Evolutionary conservation across 23 tunicate genomes (phyloP).

Genomic region (Styela plicata): DNA sequence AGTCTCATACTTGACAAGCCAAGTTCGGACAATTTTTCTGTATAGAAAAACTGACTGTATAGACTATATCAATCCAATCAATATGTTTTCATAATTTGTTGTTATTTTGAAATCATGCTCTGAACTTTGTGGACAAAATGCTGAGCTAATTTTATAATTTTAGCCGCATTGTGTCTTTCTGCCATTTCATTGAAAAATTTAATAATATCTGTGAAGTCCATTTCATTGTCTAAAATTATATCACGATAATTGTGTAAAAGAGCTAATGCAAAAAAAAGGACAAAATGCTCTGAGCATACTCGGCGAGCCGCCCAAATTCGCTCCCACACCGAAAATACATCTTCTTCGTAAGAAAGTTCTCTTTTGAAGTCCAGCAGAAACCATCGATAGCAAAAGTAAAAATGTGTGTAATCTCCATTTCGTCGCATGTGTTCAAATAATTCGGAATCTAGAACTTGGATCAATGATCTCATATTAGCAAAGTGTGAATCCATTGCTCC

Average conservation of each 20-base stretch:
- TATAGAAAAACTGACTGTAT: too few relatives aligned
- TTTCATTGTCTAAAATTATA: slow-evolving; percentile 84
- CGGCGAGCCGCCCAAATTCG: slow-evolving; percentile 78
- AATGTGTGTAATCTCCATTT: slow-evolving; percentile 79
- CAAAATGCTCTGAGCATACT: slow-evolving; percentile 74
- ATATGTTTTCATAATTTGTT: too few relatives aligned
- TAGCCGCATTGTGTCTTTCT: slow-evolving; percentile 68
- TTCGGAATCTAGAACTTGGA: slow-evolving; percentile 75
- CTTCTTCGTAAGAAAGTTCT: slow-evolving; percentile 88
- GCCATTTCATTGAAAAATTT: slow-evolving; percentile 98
- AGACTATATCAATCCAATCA: too few relatives aligned
- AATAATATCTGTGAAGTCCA: slow-evolving; percentile 88
- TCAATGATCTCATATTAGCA: slow-evolving; percentile 65
- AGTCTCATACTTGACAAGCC: too few relatives aligned
- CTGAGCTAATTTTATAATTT: slow-evolving; percentile 45
- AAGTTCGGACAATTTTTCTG: too few relatives aligned
- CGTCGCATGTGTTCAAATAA: slow-evolving; percentile 70
- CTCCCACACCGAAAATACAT: slow-evolving; percentile 91
- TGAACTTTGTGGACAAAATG: slow-evolving; percentile 74
- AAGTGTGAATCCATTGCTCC: slow-evolving; percentile 83
- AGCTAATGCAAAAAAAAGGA: slow-evolving; percentile 88
- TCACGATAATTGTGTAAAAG: slow-evolving; percentile 78
- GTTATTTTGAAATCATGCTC: slow-evolving; percentile 64
- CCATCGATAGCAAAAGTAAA: slow-evolving; percentile 93
- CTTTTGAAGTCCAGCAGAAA: slow-evolving; percentile 90